Percentiles rank a stretch among this genome's conserved stretches.
phyloP scores from a whole-genome alignment of 2,113 vertebrate species.

The Drymodes brunneopygia region DNA sequence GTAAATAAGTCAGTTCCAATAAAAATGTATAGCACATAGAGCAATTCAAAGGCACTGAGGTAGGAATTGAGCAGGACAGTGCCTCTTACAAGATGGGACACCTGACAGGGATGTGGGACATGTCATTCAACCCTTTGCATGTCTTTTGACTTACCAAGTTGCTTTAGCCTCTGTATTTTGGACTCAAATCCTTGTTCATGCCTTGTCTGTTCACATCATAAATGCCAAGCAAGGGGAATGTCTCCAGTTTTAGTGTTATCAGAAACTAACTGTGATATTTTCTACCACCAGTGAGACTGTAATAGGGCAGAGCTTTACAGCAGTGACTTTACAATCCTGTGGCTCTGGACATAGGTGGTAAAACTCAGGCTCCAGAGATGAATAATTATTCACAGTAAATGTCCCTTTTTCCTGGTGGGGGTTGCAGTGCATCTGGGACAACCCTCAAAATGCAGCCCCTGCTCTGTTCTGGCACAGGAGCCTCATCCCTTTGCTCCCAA shows the following conservation, averaged over 20 bases:
- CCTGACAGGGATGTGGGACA: neutral
- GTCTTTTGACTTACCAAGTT: neutral
- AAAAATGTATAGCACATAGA: neutral
- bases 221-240: neutral
- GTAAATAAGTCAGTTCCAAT: neutral
- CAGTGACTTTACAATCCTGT: neutral
- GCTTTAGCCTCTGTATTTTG: neutral
- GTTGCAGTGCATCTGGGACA: neutral
- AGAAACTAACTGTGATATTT: neutral
- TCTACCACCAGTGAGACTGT: neutral
- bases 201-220: neutral
- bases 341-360: neutral
- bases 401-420: neutral
- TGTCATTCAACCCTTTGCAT: neutral
- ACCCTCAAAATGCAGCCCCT: neutral
- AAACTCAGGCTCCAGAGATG: neutral
- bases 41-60: neutral
- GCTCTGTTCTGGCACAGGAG: neutral
- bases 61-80: neutral
- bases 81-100: neutral
- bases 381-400: neutral
- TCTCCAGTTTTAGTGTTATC: neutral
- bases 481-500: neutral
- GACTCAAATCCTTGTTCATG: neutral
- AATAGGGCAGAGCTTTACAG: neutral